Base-by-base conservation (phyloP, 2,888 invertebrate species). In the Metellina segmentata region DNA sequence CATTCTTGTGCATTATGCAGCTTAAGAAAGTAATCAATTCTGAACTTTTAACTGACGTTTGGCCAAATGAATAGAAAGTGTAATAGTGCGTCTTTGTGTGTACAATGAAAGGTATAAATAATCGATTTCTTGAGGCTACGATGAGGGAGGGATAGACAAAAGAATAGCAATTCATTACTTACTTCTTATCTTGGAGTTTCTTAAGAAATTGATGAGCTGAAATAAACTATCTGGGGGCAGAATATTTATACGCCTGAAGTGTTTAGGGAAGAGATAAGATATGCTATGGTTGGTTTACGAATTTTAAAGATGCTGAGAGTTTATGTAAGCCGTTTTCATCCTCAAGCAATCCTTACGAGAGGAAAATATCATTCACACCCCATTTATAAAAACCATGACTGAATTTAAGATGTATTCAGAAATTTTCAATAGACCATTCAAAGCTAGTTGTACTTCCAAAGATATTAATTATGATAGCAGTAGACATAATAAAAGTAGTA, bases 21-120 rank as follows among this genome's bases (percentile, higher is more conserved):
- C 61, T 61, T 61, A 16, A 61, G 61, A 61, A 61, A 61, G 61
- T 61, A 61, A 61, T 61, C 61, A 61, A 61, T 61, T 61, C 9
- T 61, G 61, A 61, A 61, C 61, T 61, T 61, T 61, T 61, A 61
- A 61, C 61, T 61, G 61, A 61, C 61, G 61, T 61, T 61, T 61
- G 61, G 61, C 9, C 61, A 16, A 61, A 7, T 61, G 61, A 61
- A 61, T 61, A 61, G 61, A 34, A 34, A 61, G 61, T 61, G 61
- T 61, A 61, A 6, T 61, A 61, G 61, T 61, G 61, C 6, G 61
- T 61, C 61, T 16, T 61, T 61, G 61, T 61, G 34, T 34, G 61
- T 16, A 61, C 61, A 16, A 61, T 61, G 61, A 61, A 61, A 61
- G 61, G 16, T 61, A 61, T 61, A 61, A 61, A 61, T 61, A 61